Percentiles rank a stretch among this genome's conserved stretches.
Conservation (phyloP, 2,113 vertebrate genomes). For the Anoplopoma fimbria region DNA sequence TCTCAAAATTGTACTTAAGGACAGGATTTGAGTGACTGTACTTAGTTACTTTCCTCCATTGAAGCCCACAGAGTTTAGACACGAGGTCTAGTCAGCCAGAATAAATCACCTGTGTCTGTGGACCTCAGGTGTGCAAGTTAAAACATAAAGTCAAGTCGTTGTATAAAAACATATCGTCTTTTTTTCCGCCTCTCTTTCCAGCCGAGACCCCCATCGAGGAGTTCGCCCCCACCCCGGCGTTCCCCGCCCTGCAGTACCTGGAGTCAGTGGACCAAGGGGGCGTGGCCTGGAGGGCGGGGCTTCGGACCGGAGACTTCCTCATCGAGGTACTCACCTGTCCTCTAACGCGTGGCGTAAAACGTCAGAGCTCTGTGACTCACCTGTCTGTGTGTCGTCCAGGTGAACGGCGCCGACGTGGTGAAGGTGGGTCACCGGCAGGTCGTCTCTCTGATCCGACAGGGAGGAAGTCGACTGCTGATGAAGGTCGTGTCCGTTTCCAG, state of each 20-base stretch:
- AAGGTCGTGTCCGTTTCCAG: slow-evolving; percentile 97
- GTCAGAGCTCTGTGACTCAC: not conserved
- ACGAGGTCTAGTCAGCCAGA: too few species aligned
- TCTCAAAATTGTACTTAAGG: too few species aligned
- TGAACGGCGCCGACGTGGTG: slow-evolving; percentile 95
- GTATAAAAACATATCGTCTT: too few species aligned
- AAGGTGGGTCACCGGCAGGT: slow-evolving; percentile 99
- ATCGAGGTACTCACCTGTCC: slow-evolving; percentile 78
- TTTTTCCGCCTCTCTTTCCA: slow-evolving; percentile 47
- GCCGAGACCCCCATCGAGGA: slow-evolving; percentile 98
- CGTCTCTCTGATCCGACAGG: slow-evolving; percentile 95
- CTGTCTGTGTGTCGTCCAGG: slow-evolving; percentile 77
- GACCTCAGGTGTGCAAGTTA: too few species aligned
- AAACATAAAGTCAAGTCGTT: too few species aligned
- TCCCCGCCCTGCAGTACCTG: slow-evolving; percentile 96
- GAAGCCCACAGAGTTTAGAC: too few species aligned
- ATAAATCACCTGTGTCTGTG: too few species aligned
- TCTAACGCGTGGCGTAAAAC: not conserved
- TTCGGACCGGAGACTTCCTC: slow-evolving; percentile 87
- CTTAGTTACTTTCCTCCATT: too few species aligned
- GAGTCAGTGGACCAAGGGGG: slow-evolving; percentile 98
- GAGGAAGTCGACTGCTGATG: slow-evolving; percentile 95
- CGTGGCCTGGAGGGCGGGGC: slow-evolving; percentile 95
- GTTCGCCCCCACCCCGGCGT: slow-evolving; percentile 96
- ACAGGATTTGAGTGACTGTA: too few species aligned